Conservation (phyloP, 2,797 vertebrate genomes). For the Monodelphis domestica region DNA sequence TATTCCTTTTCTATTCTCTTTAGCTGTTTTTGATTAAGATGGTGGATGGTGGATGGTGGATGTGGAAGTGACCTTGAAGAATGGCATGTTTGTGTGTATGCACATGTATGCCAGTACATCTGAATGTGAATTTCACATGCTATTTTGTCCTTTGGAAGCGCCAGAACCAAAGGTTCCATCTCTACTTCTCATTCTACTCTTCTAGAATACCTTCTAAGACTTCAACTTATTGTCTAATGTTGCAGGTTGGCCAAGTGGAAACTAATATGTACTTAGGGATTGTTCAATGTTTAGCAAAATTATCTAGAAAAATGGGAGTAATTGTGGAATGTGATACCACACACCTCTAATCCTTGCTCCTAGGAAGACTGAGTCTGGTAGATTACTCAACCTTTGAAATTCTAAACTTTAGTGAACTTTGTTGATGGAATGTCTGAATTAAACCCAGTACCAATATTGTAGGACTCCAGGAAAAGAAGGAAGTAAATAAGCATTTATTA, state of each 20-base stretch:
- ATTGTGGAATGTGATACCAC: not conserved
- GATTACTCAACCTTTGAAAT: not conserved
- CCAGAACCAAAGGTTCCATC: too few species aligned
- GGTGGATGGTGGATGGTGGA: not conserved
- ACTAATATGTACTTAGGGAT: not conserved
- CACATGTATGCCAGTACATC: too few species aligned
- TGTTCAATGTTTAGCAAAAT: not conserved
- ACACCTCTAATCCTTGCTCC: not conserved
- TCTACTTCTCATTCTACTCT: too few species aligned
- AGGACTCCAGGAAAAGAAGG: not conserved
- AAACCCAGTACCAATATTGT: not conserved
- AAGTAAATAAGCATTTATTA: not conserved
- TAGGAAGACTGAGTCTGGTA: not conserved
- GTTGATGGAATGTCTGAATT: not conserved
- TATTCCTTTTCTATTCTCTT: not conserved
- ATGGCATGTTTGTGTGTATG: not conserved
- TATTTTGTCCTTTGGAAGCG: too few species aligned
- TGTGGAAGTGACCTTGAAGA: not conserved
- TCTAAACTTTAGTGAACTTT: not conserved
- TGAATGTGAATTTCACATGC: too few species aligned
- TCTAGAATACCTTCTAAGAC: too few species aligned
- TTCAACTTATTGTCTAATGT: not conserved
- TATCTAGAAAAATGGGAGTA: not conserved
- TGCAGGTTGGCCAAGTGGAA: not conserved
- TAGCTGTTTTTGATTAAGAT: not conserved